Percentiles rank a stretch among this genome's conserved stretches.
Conservation (phyloP, 2,888 invertebrate species). For the Microplitis deprimator region DNA sequence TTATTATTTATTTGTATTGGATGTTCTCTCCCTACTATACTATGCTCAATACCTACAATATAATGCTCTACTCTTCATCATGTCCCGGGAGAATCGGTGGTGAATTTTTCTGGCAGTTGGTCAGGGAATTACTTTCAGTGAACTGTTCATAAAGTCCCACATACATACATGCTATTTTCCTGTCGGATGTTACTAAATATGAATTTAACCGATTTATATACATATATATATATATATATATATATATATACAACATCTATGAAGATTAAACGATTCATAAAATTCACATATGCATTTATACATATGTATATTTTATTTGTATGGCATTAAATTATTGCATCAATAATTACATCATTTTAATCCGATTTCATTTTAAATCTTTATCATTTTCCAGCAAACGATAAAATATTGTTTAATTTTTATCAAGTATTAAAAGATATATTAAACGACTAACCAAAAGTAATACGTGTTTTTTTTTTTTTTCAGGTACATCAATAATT, state of each 20-base stretch:
- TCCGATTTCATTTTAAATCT: slow-evolving; percentile 3
- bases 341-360: slow-evolving; percentile 33
- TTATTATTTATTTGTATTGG: slow-evolving; percentile 45
- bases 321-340: slow-evolving; percentile 22
- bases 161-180: background rate
- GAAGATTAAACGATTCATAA: slow-evolving; percentile 17
- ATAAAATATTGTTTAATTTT: background rate
- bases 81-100: slow-evolving; percentile 19
- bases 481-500: background rate
- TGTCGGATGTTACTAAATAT: slow-evolving; percentile 1
- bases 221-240: slow-evolving; percentile 6
- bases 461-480: background rate
- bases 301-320: slow-evolving; percentile 3
- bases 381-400: background rate
- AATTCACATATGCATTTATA: slow-evolving; percentile 11
- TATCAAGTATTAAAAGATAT: background rate
- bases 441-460: background rate
- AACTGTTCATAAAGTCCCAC: background rate
- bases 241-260: slow-evolving; percentile 3
- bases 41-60: slow-evolving; percentile 6
- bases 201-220: background rate
- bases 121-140: slow-evolving; percentile 1
- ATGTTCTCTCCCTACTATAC: slow-evolving; percentile 7
- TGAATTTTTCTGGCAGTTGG: slow-evolving; percentile 6
- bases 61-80: background rate